A percentile compares a stretch with the other conserved stretches of the same genome.
Conservation (phyloP, 2,113 vertebrate genomes). For the Peromyscus maniculatus region DNA sequence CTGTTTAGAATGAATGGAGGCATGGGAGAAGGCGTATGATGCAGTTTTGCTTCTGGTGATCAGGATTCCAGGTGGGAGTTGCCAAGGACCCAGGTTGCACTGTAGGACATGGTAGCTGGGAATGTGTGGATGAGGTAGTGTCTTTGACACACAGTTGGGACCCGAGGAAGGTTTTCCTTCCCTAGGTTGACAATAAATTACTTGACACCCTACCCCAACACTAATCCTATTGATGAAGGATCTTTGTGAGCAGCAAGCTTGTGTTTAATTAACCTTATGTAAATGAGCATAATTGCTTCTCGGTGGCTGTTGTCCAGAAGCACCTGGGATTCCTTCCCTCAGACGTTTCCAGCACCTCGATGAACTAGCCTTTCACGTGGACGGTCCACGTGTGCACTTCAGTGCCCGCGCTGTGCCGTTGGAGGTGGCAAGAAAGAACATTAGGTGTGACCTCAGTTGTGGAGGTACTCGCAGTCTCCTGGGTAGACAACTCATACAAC, state of each 20-base stretch:
- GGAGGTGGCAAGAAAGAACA: not conserved
- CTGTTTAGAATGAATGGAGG: not conserved
- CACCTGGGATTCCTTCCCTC: constrained; percentile 3
- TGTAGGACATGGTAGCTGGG: not conserved
- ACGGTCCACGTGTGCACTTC: not conserved
- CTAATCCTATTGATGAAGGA: constrained; percentile 51
- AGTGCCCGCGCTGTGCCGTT: not conserved
- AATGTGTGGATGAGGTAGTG: not conserved
- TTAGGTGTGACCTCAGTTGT: not conserved
- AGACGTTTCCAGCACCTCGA: constrained; percentile 5
- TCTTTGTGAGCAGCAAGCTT: constrained; percentile 49
- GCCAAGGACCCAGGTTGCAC: not conserved
- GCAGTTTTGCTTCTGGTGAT: not conserved
- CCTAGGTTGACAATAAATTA: not conserved
- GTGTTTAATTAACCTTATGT: constrained; percentile 72
- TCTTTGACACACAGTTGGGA: not conserved
- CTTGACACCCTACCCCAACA: constrained; percentile 6
- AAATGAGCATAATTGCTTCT: constrained; percentile 57
- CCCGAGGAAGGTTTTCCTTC: constrained; percentile 29
- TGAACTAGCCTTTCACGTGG: not conserved
- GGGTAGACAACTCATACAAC: not conserved
- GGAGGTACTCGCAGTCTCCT: not conserved
- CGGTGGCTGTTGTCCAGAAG: constrained; percentile 42
- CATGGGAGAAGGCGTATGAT: not conserved
- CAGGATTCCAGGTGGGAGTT: not conserved